Percentiles rank a stretch among this genome's conserved stretches.
phyloP scores from a whole-genome alignment of 2,113 vertebrate species.

The Pteropus alecto region DNA sequence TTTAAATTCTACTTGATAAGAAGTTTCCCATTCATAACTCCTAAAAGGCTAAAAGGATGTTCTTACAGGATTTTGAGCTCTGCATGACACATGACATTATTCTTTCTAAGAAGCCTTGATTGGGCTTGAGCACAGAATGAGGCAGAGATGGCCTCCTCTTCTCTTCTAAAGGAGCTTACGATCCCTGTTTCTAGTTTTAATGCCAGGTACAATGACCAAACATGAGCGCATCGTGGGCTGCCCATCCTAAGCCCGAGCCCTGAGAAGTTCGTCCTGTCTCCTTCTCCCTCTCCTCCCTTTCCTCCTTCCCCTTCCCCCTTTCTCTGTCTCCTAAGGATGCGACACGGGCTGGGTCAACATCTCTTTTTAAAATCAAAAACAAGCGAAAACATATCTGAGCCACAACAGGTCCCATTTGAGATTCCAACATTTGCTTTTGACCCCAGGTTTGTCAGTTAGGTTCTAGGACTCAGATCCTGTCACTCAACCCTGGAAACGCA shows the following conservation, averaged over 20 bases:
- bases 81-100: neutral
- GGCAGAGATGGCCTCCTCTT: neutral
- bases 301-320: neutral
- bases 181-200: neutral
- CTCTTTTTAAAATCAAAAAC: neutral
- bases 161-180: neutral
- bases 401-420: neutral
- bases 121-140: neutral
- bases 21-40: neutral
- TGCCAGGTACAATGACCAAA: neutral
- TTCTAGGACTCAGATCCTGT: neutral
- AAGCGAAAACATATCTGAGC: neutral
- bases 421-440: neutral
- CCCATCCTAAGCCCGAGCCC: neutral
- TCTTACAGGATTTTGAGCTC: neutral
- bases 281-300: too few relatives aligned
- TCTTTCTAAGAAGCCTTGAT: neutral
- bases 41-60: neutral
- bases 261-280: neutral
- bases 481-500: constrained; percentile 43
- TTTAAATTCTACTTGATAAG: neutral
- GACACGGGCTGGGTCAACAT: neutral
- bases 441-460: neutral
- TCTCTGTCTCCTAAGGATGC: neutral
- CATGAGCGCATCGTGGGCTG: neutral